Conservation (phyloP, 2,888 invertebrate species). For the Cabera pusaria region DNA sequence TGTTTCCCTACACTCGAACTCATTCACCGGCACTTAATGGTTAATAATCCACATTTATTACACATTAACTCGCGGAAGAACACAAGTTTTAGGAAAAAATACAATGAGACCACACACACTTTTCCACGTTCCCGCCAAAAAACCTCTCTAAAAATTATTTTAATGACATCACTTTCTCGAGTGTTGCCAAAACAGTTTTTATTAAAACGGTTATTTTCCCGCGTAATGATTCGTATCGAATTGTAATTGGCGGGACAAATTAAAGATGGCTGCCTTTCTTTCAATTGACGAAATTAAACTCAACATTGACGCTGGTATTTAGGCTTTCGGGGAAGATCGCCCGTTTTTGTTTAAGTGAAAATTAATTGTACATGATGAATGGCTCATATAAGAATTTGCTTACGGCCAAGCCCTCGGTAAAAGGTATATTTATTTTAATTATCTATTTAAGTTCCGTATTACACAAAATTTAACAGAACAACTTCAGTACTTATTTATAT, state of each 20-base stretch:
- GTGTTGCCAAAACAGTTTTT: constrained; percentile 25
- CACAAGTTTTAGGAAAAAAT: no score
- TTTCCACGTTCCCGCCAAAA: no score
- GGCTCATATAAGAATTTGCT: not conserved
- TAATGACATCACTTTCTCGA: constrained; percentile 16
- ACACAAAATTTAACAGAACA: no score
- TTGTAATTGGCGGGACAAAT: constrained; percentile 42
- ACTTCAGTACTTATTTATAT: no score
- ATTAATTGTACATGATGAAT: constrained; percentile 15
- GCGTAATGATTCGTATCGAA: constrained; percentile 37
- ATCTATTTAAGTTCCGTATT: no score
- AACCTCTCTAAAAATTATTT: constrained; percentile 16
- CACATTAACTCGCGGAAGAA: no score
- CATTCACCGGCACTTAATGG: no score
- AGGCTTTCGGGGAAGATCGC: constrained; percentile 14
- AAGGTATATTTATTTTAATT: no score
- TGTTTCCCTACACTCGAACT: no score
- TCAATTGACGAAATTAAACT: constrained; percentile 30
- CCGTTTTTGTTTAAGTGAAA: constrained; percentile 21
- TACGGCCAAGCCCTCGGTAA: constrained; percentile 1
- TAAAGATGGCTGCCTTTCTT: constrained; percentile 36
- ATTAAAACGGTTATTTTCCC: constrained; percentile 30
- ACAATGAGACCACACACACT: no score
- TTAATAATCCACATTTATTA: no score
- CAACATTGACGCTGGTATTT: constrained; percentile 18